These are phyloP conservation scores for Acleris holmiana DNA, from an alignment of 2,888 invertebrate genomes.

Conservation along the genomic window DNA sequence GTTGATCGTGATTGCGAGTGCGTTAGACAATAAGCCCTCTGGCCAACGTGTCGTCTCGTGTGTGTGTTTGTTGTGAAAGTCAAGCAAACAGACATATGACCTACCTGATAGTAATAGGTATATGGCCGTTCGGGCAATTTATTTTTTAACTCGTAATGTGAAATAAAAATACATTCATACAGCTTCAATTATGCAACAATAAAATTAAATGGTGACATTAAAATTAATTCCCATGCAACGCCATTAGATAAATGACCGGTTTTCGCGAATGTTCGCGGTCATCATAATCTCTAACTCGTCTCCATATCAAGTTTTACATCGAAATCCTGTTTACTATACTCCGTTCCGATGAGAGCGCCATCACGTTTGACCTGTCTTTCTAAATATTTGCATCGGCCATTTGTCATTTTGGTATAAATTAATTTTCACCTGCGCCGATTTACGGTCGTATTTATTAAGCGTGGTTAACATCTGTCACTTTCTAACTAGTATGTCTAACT, in stretches of 20 bases:
- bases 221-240: conserved; percentile 14
- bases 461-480: no score
- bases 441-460: no score
- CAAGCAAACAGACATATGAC: no score
- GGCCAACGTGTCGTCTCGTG: no score
- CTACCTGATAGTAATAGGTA: no score
- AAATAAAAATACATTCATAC: conserved; percentile 10
- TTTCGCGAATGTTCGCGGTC: conserved; percentile 46
- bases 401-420: conserved; percentile 43
- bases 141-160: no score
- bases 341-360: conserved; percentile 73
- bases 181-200: conserved; percentile 3
- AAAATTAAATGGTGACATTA: conserved; percentile 1
- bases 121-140: no score
- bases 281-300: conserved; percentile 63
- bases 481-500: no score
- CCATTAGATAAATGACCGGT: conserved; percentile 49
- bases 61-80: no score
- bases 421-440: no score
- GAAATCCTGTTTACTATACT: conserved; percentile 60
- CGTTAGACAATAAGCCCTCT: no score
- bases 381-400: conserved; percentile 63
- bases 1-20: no score
- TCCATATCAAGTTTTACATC: conserved; percentile 54
- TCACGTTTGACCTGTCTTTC: conserved; percentile 65